phyloP scores from a whole-genome alignment of 1,140 invertebrate genomes.

The Drosophila athabasca region DNA sequence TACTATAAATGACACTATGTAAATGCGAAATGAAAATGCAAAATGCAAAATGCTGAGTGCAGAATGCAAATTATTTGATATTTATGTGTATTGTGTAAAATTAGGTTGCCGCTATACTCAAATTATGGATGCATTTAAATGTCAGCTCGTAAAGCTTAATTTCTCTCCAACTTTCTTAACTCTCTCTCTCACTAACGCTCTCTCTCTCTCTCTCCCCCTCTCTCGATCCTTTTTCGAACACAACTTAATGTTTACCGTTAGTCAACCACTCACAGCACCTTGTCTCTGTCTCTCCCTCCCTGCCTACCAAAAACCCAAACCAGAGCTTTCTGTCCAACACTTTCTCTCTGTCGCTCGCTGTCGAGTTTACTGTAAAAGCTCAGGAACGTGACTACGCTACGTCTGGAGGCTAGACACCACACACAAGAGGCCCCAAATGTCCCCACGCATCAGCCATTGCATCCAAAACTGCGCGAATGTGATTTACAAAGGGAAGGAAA shows the following conservation, averaged over 20 bases:
- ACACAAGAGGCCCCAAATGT: background rate
- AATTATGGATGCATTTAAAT: constrained; percentile 80
- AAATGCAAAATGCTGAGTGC: constrained; percentile 31
- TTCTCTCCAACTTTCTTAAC: constrained; percentile 54
- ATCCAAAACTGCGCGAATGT: constrained; percentile 58
- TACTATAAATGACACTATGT: constrained; percentile 71
- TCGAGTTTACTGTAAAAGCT: constrained; percentile 18
- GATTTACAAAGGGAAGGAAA: constrained; percentile 48
- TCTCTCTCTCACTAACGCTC: constrained; percentile 38
- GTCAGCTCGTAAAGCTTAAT: constrained; percentile 59
- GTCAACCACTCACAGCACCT: constrained; percentile 5
- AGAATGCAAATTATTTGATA: constrained; percentile 68
- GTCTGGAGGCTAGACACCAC: constrained; percentile 25
- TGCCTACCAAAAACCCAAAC: background rate
- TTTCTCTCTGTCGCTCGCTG: constrained; percentile 39
- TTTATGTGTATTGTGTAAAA: constrained; percentile 73
- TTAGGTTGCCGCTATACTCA: constrained; percentile 81
- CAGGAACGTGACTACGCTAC: constrained; percentile 31
- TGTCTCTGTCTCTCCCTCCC: background rate
- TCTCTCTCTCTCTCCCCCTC: constrained; percentile 11
- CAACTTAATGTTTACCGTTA: constrained; percentile 66
- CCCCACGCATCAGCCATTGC: constrained; percentile 21
- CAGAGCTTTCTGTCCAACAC: constrained; percentile 37
- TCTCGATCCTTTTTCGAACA: constrained; percentile 44
- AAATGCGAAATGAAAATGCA: constrained; percentile 56